Base-by-base conservation (phyloP, 1,140 invertebrate genomes). In the Melanaphis sacchari region DNA sequence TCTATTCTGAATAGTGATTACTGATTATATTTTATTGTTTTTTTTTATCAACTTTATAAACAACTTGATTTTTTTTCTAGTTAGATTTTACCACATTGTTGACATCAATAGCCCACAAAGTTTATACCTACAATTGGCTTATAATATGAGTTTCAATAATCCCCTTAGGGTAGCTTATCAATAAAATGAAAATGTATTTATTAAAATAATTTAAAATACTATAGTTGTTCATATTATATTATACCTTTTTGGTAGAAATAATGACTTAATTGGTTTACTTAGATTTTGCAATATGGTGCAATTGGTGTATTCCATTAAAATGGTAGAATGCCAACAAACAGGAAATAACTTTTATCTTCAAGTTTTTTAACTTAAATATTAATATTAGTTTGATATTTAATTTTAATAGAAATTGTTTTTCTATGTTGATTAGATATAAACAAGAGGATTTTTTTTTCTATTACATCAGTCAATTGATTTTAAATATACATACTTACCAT, bases 291-390 rank as follows among this genome's bases (percentile, higher is more conserved):
- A 89, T 54, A 54, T 89, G 43, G 31, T 89, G 87, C 87, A 89
- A 89, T 88, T 36, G n/a, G n/a, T 24, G 11, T 40, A 54, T 1
- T 89, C 8, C 15, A 26, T 54, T 54, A 2, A 26, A 52, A 52
- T 89, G 87, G 87, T 54, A 89, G 40, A 54, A 54, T 89, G 84
- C 59, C 84, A 36, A 90, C 82, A 40, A 93, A 94, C 38, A 90
- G 82, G 26, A 26, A 84, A 31, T 7, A 84, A 41, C 38, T 40
- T 76, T n/a, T 76, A 76, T 76, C 59, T 36, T 76, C 6, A n/a
- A n/a, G 7, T 76, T 4, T 66, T n/a, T 3, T 66, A n/a, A 66
- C 59, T n/a, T 66, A 66, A 66, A 59, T 59, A 59, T 59, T 31
- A 31, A 31, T 59, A 9, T 31, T 66, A 31, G 31, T 66, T 59